phyloP scores from a whole-genome alignment of 2,113 vertebrate species.

The Nycticorax nycticorax region DNA sequence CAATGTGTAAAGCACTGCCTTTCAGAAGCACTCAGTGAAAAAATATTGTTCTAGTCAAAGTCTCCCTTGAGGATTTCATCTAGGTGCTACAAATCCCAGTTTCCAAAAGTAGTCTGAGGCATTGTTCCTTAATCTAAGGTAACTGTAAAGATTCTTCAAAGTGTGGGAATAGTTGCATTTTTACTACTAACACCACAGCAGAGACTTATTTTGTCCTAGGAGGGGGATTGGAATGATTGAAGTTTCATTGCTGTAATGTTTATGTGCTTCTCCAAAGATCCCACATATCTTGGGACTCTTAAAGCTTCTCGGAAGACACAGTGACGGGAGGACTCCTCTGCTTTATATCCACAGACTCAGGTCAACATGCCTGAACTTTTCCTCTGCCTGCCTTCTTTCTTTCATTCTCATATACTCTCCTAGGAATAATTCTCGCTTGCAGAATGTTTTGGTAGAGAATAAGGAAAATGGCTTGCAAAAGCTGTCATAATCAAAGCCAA shows the following conservation, averaged over 20 bases:
- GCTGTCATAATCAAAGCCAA: not conserved
- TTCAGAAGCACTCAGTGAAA: not conserved
- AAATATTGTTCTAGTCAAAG: not conserved
- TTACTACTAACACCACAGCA: not conserved
- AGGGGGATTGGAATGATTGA: not conserved
- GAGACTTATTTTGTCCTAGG: not conserved
- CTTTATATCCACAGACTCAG: not conserved
- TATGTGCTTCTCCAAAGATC: not conserved
- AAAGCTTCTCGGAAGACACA: not conserved
- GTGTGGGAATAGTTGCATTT: not conserved
- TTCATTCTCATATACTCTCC: not conserved
- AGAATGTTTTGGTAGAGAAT: not conserved
- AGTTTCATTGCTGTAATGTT: not conserved
- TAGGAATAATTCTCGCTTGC: not conserved
- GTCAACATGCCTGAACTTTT: not conserved
- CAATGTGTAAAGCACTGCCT: not conserved
- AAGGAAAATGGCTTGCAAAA: not conserved
- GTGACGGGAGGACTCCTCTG: not conserved
- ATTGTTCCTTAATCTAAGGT: not conserved
- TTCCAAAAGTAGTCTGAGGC: not conserved
- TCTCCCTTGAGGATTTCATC: not conserved
- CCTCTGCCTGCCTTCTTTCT: not conserved
- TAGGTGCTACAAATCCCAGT: not conserved
- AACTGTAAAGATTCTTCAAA: rapidly evolving
- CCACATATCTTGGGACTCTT: not conserved